Conservation (phyloP, 1,140 invertebrate species). For the Ruditapes philippinarum region DNA sequence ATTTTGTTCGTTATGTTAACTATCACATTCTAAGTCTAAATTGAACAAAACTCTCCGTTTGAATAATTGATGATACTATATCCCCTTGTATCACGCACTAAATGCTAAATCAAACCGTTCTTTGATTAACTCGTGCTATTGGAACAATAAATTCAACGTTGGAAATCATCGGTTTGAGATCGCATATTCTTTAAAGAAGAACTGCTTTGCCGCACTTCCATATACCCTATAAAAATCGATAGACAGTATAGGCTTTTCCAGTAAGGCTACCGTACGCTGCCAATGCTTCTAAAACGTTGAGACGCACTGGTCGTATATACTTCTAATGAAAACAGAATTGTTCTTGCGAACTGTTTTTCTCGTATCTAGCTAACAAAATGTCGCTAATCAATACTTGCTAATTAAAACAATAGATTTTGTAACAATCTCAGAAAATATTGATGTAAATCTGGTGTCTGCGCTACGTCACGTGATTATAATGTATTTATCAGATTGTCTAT, state of each 20-base stretch:
- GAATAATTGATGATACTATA: conserved; percentile 52
- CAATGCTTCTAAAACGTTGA: conserved; percentile 22
- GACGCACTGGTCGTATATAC: neutral
- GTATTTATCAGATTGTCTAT: conserved; percentile 3
- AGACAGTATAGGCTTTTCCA: conserved; percentile 31
- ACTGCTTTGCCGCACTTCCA: conserved; percentile 11
- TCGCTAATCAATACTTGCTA: conserved; percentile 15
- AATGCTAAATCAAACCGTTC: conserved; percentile 37
- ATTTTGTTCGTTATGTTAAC: neutral
- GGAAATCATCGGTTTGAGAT: conserved; percentile 7
- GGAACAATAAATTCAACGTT: conserved; percentile 48
- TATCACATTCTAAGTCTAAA: conserved; percentile 25
- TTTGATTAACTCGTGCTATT: conserved; percentile 59
- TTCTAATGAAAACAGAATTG: conserved; percentile 15
- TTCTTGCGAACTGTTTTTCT: conserved; percentile 27
- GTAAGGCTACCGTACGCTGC: neutral
- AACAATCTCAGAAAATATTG: conserved; percentile 42
- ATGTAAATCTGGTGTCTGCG: neutral
- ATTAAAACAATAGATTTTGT: conserved; percentile 52
- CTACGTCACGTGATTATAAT: neutral
- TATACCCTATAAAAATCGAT: conserved; percentile 47
- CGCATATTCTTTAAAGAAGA: conserved; percentile 22
- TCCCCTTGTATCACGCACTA: neutral
- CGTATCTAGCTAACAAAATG: conserved; percentile 29
- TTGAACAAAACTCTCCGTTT: conserved; percentile 32